These are phyloP conservation scores for Stictonetta naevosa DNA, from an alignment of 2,113 vertebrate genomes.

Conservation along the genomic window DNA sequence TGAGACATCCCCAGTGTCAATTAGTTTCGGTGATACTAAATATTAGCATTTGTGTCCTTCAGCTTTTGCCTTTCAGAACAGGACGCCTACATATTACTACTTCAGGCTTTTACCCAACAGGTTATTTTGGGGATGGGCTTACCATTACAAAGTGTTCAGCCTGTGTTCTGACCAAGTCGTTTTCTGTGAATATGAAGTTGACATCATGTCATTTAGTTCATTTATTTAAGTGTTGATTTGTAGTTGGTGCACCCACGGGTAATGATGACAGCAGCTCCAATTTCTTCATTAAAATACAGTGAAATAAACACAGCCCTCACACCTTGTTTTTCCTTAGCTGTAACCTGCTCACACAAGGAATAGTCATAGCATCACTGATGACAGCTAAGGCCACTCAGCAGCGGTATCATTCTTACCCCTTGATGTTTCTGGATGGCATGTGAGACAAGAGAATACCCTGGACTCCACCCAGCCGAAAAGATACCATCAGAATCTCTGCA, in stretches of 20 bases:
- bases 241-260: constrained; percentile 57
- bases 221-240: constrained; percentile 70
- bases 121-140: constrained; percentile 39
- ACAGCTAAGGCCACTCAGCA: constrained; percentile 46
- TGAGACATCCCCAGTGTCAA: background rate
- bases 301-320: constrained; percentile 68
- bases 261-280: constrained; percentile 64
- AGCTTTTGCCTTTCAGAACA: constrained; percentile 37
- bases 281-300: constrained; percentile 67
- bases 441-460: constrained; percentile 16
- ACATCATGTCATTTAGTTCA: constrained; percentile 61
- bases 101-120: constrained; percentile 22
- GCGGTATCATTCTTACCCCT: background rate
- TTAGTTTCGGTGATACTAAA: background rate
- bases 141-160: constrained; percentile 16
- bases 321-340: constrained; percentile 42
- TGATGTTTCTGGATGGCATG: constrained; percentile 25
- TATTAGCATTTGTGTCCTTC: constrained; percentile 29
- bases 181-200: constrained; percentile 18
- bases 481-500: background rate
- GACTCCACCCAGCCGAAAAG: constrained; percentile 15
- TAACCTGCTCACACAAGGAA: constrained; percentile 49
- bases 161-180: constrained; percentile 40
- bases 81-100: constrained; percentile 33
- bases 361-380: constrained; percentile 37